These are phyloP conservation scores for Gavia stellata DNA, from an alignment of 2,113 vertebrate genomes.

Conservation along the genomic window DNA sequence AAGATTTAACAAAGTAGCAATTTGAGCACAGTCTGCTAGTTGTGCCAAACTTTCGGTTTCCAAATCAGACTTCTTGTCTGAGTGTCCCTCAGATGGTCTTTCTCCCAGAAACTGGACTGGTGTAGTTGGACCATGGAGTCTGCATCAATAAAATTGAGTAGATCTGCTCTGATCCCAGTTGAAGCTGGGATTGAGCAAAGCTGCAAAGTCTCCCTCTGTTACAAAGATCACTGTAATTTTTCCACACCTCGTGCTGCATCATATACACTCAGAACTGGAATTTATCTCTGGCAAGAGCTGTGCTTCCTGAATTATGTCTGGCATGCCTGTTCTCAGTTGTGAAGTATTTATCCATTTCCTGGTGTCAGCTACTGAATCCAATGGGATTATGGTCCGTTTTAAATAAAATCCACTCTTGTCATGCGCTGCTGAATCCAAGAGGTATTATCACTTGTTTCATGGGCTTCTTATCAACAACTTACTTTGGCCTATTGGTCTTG, in stretches of 20 bases:
- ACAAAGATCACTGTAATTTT: neutral
- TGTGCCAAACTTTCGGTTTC: neutral
- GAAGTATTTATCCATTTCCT: conserved; percentile 21
- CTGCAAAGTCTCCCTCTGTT: neutral
- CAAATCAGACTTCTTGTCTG: neutral
- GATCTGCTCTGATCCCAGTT: neutral
- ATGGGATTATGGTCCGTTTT: neutral
- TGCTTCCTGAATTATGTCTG: conserved; percentile 12
- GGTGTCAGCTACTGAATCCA: neutral
- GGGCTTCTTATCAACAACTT: neutral
- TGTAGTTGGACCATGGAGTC: neutral
- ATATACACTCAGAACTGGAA: neutral
- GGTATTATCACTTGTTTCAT: neutral
- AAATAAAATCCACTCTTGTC: neutral
- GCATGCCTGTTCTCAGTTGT: neutral
- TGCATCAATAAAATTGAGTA: neutral
- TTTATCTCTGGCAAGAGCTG: conserved; percentile 12
- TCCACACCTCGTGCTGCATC: neutral
- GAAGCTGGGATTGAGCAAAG: neutral
- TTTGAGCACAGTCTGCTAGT: neutral
- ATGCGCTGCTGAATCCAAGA: neutral
- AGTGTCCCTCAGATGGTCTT: neutral
- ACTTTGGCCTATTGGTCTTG: neutral
- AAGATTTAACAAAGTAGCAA: neutral
- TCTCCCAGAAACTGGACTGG: neutral